Evolutionary conservation across 2,888 invertebrate species (phyloP), one percentile per base, ranked within the genome.

Genomic region (Papilio protenor): DNA sequence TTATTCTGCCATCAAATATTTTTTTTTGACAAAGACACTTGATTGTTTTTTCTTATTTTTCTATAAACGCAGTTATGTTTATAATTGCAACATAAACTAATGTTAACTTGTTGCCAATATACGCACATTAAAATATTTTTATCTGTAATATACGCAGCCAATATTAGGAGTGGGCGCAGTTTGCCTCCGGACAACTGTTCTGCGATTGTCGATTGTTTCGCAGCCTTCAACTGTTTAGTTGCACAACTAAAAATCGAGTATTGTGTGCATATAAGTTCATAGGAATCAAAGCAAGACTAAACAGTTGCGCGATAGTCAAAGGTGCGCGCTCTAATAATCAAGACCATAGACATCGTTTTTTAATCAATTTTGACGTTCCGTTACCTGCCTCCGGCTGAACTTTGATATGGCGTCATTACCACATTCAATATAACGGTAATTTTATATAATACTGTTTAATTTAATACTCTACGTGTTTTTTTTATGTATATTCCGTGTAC

Each of bases 321-420:
- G 40, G 10, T 40, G 33, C 18, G 33, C 27, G 33, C 33, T 23
- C 27, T 23, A 23, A 27, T 40, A 61, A 64, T 64, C 40, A 66
- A 3, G 11, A 2, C 66, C 40, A 66, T 66, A 66, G 66, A 66
- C 66, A 66, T 4, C 66, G 66, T 66, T 66, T 64, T 66, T 66
- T 66, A 77, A 77, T 74, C 77, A 74, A 74, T 74, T 59, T 33
- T 55, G 52, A 33, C 57, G 27, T 49, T 59, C 74, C 59, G 77
- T 77, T 77, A 73, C 59, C 6, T 27, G 69, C 77, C 70, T 47
- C 77, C n/a, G 70, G 77, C 77, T 47, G 66, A 45, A 47, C 52
- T 77, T 52, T 64, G 73, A 77, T 77, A 61, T 59, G 74, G 49
- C 61, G 59, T 77, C 73, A 73, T 76, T 70, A 76, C 21, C 16